Evolutionary conservation across 2,113 vertebrate species (phyloP).

Genomic region (Pluvialis apricaria): DNA sequence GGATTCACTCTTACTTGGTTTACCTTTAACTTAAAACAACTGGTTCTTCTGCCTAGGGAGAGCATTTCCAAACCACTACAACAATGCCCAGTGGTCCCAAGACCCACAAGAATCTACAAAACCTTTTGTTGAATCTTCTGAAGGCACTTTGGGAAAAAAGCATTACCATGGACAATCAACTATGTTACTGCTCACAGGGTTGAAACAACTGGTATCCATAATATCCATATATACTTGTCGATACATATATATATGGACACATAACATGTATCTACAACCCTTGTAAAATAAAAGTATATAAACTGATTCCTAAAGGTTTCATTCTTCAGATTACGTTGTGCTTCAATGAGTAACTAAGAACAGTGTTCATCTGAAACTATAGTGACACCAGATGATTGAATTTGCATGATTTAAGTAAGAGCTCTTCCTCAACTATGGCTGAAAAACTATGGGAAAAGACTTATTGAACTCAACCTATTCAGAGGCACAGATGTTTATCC

Average conservation of each 20-base stretch:
- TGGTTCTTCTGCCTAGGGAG: not conserved
- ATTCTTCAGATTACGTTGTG: not conserved
- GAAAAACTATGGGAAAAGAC: not conserved
- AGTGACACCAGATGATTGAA: not conserved
- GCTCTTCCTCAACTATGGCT: not conserved
- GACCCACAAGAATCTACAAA: not conserved
- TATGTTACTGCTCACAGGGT: not conserved
- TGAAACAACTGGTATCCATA: not conserved
- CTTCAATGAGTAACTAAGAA: not conserved
- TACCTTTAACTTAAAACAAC: not conserved
- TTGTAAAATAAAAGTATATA: not conserved
- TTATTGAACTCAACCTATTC: not conserved
- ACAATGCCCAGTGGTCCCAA: not conserved
- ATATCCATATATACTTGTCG: not conserved
- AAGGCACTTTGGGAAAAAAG: not conserved
- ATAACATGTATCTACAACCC: not conserved
- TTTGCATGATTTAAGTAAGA: not conserved
- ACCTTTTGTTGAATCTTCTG: not conserved
- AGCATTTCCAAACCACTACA: not conserved
- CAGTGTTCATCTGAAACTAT: not conserved
- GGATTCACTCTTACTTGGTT: not conserved
- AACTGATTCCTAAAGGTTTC: not conserved
- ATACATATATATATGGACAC: not conserved
- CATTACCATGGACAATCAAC: not conserved
- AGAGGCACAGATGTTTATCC: not conserved